These are phyloP conservation scores for Mohoua ochrocephala DNA, from an alignment of 2,113 vertebrate genomes.

Conservation along the genomic window DNA sequence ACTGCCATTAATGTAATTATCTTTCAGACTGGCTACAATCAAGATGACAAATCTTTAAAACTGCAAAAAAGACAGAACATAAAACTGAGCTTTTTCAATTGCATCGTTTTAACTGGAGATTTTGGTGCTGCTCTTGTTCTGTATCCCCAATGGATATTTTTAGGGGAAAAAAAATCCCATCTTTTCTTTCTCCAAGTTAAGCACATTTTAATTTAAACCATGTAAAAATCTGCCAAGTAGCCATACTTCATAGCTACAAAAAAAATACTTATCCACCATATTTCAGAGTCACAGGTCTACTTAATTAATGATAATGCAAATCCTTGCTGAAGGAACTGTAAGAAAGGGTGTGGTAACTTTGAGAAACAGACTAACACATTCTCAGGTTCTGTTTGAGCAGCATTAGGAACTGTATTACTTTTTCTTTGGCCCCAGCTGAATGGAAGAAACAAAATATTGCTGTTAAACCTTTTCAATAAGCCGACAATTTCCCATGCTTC, in stretches of 20 bases:
- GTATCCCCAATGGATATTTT: not conserved
- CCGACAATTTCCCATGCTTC: not conserved
- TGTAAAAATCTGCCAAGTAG: not conserved
- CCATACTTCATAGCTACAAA: not conserved
- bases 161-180: accelerated
- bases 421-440: not conserved
- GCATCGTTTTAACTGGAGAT: not conserved
- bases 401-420: not conserved
- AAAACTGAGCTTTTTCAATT: not conserved
- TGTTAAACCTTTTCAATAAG: not conserved
- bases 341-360: not conserved
- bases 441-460: not conserved
- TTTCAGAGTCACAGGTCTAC: not conserved
- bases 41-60: not conserved
- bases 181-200: not conserved
- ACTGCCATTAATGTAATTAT: not conserved
- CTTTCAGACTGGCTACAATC: not conserved
- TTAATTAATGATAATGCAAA: not conserved
- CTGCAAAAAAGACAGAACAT: not conserved
- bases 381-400: not conserved
- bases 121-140: not conserved
- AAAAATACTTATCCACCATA: not conserved
- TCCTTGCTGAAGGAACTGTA: not conserved
- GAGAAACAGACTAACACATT: not conserved
- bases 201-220: not conserved